Evolutionary conservation across 2,797 vertebrate species (phyloP), one percentile per base, ranked within the genome.

Genomic region (Scolopax rusticola): DNA sequence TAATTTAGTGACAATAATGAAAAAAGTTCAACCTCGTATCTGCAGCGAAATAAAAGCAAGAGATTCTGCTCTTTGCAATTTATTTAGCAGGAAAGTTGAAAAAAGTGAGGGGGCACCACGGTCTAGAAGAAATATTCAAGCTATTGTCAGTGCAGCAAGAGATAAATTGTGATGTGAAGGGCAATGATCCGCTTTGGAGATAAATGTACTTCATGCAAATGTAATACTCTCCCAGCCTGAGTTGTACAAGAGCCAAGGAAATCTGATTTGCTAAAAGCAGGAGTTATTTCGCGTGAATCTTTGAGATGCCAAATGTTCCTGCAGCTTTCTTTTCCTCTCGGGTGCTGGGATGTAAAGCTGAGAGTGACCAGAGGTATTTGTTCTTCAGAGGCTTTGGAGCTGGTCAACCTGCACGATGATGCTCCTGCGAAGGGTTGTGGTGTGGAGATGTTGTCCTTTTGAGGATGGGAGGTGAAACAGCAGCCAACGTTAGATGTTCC

Each of bases 211-310:
- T 50, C 69, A 50, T 30, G 64, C 40, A 84, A 56, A 69, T 32
- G 23, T 15, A 28, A 38, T 6, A 7, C 25, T 51, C 59, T 11
- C 56, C 19, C 61, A 71, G 63, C 25, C 48, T 16, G 59, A 50
- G n/a, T 0, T 1, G 1, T 7, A 11, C 19, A 36, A 38, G 86
- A 70, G 63, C 50, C 0, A 0, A 23, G 57, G 36, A 65, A 51
- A 65, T 38, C 59, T 43, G 59, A 67, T 38, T 67, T 53, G 25
- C 23, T 50, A 2, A 18, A 47, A 47, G 63, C 28, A 67, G 33
- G 4, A 64, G 15, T 17, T 61, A 32, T 30, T 77, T 51, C 9
- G 8, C n/a, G 19, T 11, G 7, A 56, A 50, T 19, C 19, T 51
- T 36, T 28, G 40, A 41, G 21, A 30, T 51, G 47, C 13, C 56